phyloP scores from a whole-genome alignment of 2,797 vertebrate genomes.

The Rhinichthys osculus region DNA sequence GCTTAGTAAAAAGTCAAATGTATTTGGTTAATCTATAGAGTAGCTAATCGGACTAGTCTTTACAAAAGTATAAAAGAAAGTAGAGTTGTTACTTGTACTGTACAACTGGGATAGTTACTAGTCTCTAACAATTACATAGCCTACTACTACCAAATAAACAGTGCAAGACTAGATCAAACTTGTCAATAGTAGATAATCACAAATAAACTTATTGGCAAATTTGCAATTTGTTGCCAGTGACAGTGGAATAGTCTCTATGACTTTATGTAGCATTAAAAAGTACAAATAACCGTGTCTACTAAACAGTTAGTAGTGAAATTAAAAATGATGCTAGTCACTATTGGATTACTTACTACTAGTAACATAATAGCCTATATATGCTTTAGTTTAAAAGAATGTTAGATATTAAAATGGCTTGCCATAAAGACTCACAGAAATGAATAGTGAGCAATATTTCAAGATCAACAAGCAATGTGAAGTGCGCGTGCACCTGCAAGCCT shows the following conservation, averaged over 20 bases:
- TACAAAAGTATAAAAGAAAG: background rate
- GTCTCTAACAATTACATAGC: background rate
- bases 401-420: background rate
- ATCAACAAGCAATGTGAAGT: too few species aligned
- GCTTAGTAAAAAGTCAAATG: background rate
- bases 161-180: background rate
- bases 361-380: background rate
- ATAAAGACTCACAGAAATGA: background rate
- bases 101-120: background rate
- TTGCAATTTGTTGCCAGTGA: too few species aligned
- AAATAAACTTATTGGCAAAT: too few species aligned
- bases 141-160: background rate
- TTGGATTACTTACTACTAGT: background rate
- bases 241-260: too few species aligned
- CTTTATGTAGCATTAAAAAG: too few species aligned
- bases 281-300: background rate
- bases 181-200: too few species aligned
- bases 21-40: background rate
- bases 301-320: background rate
- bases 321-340: background rate
- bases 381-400: background rate
- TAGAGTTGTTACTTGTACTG: background rate
- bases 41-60: background rate
- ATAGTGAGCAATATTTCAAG: background rate
- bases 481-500: background rate